Percentiles rank a stretch among this genome's conserved stretches.
Evolutionary conservation across 2,888 invertebrate genomes (phyloP).

Genomic region (Pheosia gnoma): DNA sequence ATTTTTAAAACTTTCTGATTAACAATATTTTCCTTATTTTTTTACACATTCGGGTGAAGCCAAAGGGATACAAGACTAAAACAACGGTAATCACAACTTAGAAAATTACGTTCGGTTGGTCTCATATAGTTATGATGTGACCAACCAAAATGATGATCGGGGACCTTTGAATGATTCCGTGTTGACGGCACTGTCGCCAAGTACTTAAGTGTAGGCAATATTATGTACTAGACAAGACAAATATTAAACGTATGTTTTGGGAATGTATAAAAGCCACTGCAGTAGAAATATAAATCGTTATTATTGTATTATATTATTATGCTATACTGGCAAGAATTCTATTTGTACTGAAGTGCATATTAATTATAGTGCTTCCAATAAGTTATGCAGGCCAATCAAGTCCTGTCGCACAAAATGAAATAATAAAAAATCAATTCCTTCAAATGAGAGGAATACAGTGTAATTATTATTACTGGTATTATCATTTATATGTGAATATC

Average conservation of each 20-base stretch:
- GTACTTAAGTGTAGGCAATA: too few species aligned
- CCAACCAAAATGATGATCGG: too few species aligned
- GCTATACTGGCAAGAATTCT: slow-evolving; percentile 63
- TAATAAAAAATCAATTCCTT: slow-evolving; percentile 37
- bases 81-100: too few species aligned
- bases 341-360: slow-evolving; percentile 64
- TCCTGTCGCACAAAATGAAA: slow-evolving; percentile 11
- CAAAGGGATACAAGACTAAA: too few species aligned
- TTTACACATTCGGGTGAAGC: too few species aligned
- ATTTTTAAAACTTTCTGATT: too few species aligned
- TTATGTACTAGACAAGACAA: slow-evolving; percentile 25
- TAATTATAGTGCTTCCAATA: slow-evolving; percentile 33
- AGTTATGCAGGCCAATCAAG: slow-evolving; percentile 12
- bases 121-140: too few species aligned
- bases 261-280: slow-evolving; percentile 37
- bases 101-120: too few species aligned
- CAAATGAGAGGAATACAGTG: slow-evolving; percentile 16
- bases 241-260: slow-evolving; percentile 29
- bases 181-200: too few species aligned
- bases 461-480: background rate
- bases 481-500: too few species aligned
- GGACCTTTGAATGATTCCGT: too few species aligned
- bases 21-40: too few species aligned
- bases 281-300: slow-evolving; percentile 25
- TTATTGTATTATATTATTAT: slow-evolving; percentile 27